A percentile compares a stretch with the other conserved stretches of the same genome.
These are phyloP conservation scores for Drosophila elegans DNA, from an alignment of 1,140 invertebrate genomes.

Conservation along the genomic window DNA sequence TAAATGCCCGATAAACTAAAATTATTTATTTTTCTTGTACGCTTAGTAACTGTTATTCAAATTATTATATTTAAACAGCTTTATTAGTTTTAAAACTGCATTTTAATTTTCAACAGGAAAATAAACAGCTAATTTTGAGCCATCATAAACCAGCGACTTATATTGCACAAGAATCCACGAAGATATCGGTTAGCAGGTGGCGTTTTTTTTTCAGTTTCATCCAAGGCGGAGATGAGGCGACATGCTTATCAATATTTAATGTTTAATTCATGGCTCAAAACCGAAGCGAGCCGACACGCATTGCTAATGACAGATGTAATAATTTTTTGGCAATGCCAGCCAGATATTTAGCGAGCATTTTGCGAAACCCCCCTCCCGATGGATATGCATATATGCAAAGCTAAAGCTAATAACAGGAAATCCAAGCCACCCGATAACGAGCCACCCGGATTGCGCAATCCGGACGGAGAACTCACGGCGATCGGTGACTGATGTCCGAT, in stretches of 20 bases:
- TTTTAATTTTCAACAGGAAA: neutral
- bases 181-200: constrained; percentile 3
- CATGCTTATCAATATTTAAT: constrained; percentile 42
- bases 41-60: too few species aligned
- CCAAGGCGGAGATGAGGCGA: constrained; percentile 27
- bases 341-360: constrained; percentile 43
- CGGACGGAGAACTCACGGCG: constrained; percentile 20
- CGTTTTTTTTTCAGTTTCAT: neutral
- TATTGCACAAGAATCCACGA: constrained; percentile 12
- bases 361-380: constrained; percentile 22
- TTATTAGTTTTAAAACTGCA: neutral
- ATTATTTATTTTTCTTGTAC: too few species aligned
- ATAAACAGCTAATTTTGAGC: neutral
- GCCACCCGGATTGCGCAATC: constrained; percentile 16
- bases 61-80: neutral
- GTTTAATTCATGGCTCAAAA: constrained; percentile 45
- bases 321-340: constrained; percentile 36
- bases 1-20: too few species aligned
- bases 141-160: neutral
- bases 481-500: constrained; percentile 21
- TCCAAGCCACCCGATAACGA: constrained; percentile 21
- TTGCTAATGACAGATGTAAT: constrained; percentile 44
- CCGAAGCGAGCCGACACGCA: constrained; percentile 23
- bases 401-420: constrained; percentile 34
- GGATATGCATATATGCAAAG: constrained; percentile 11